Base-by-base conservation (phyloP, 2,113 vertebrate species). In the Tupaia chinensis region DNA sequence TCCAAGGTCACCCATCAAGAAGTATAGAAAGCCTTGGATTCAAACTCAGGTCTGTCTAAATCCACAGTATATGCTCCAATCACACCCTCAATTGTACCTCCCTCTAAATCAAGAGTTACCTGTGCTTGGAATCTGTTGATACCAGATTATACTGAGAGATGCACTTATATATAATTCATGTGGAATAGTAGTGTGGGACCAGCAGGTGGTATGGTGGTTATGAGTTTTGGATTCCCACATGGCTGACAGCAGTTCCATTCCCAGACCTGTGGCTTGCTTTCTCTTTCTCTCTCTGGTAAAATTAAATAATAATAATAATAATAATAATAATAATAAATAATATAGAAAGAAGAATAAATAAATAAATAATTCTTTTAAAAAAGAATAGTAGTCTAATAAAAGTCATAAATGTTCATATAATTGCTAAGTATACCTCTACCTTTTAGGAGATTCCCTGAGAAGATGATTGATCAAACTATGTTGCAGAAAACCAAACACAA, bases 51-150 rank as follows among this genome's bases (percentile, higher is more conserved):
- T 70, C 68, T 80, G 54, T 27, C 14, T 65, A 69, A 80, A n/a
- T 84, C 9, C 27, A 83, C 83, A 81, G 56, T 6, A 22, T 53
- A 66, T 44, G 13, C 53, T 88, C 66, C 61, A 89, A 80, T 72
- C 6, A 54, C 11, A 93, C 2, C 9, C 23, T 44, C 44, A 44
- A 44, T 44, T 68, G 5, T 22, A 22, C 15, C 27, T 93, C 69
- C 20, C 23, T 60, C 83, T 61, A 29, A 19, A 60, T 54, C 56
- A 81, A 90, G 22, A 86, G 68, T 60, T 86, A 32, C 63, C 19
- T 72, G 29, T 73, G 27, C 68, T 91, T 92, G 69, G 89, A 94
- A 96, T 73, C 69, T 54, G 7, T 66, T 81, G 16, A 68, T n/a
- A 89, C 63, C 65, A n/a, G 27, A 89, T 68, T 86, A 73, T 63